Evolutionary conservation across 1,140 invertebrate genomes (phyloP).

Genomic region (Melanaphis sacchari): DNA sequence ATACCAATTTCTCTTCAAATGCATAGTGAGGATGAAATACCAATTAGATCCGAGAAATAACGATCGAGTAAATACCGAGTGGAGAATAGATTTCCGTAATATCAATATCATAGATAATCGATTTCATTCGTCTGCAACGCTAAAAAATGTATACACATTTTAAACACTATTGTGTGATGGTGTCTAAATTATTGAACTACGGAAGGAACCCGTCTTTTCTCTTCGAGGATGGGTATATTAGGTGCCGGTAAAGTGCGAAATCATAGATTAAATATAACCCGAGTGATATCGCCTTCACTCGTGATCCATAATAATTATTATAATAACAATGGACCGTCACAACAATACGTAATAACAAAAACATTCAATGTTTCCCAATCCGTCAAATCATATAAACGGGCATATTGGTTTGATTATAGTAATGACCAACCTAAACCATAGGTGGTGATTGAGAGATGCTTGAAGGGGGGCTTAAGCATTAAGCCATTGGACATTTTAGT

Average conservation of each 20-base stretch:
- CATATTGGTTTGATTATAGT: not conserved
- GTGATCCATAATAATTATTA: no score
- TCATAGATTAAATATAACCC: no score
- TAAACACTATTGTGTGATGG: not conserved
- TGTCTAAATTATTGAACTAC: not conserved
- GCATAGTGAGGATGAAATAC: not conserved
- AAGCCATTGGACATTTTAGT: no score
- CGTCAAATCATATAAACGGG: not conserved
- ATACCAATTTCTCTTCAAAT: not conserved
- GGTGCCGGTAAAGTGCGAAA: no score
- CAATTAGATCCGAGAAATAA: not conserved
- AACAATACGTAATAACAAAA: not conserved
- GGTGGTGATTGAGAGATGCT: no score
- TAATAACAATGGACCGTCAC: not conserved
- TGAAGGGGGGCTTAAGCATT: no score
- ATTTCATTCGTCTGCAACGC: not conserved
- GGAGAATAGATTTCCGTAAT: not conserved
- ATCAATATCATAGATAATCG: not conserved
- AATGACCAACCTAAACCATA: not conserved
- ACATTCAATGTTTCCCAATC: not conserved
- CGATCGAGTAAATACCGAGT: not conserved
- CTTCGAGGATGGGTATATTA: no score
- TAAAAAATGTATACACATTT: not conserved
- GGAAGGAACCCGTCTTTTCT: not conserved
- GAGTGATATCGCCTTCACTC: no score